Percentiles rank a stretch among this genome's conserved stretches.
Evolutionary conservation across 2,113 vertebrate genomes (phyloP).

Genomic region (Neodontobutis hainanensis): DNA sequence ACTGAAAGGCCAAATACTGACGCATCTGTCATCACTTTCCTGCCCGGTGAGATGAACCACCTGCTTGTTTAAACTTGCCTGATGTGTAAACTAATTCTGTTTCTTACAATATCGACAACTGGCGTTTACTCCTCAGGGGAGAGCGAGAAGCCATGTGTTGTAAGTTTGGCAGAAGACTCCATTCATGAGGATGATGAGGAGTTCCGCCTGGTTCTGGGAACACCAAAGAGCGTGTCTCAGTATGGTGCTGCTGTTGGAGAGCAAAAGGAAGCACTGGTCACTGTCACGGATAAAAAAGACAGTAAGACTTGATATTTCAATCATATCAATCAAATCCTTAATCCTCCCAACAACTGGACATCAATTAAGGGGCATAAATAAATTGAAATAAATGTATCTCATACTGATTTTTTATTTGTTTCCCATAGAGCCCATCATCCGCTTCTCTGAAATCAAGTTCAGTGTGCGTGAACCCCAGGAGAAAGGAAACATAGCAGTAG

Average conservation of each 20-base stretch:
- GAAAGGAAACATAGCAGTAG: conserved; percentile 73
- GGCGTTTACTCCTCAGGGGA: conserved; percentile 74
- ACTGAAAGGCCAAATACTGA: conserved; percentile 83
- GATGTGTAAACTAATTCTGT: not conserved
- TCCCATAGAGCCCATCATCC: conserved; percentile 80
- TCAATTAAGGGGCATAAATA: too few species aligned
- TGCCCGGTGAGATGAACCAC: conserved; percentile 73
- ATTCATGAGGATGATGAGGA: conserved; percentile 85
- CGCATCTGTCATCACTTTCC: conserved; percentile 77
- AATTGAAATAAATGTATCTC: not conserved
- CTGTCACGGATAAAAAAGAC: conserved; percentile 84
- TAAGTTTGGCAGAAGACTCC: conserved; percentile 80
- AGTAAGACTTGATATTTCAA: conserved; percentile 67
- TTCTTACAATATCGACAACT: not conserved
- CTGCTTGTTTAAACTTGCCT: not conserved
- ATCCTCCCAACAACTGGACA: too few species aligned
- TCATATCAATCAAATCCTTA: too few species aligned
- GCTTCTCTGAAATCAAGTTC: conserved; percentile 86
- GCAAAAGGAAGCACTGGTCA: conserved; percentile 81
- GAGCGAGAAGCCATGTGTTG: conserved; percentile 82
- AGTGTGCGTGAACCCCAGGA: conserved; percentile 83
- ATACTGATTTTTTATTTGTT: not conserved
- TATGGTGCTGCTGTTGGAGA: conserved; percentile 82
- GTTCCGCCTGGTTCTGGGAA: conserved; percentile 81
- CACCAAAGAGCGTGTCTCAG: conserved; percentile 78